Evolutionary conservation across 2,113 vertebrate genomes (phyloP).

Genomic region (Fukomys damarensis): DNA sequence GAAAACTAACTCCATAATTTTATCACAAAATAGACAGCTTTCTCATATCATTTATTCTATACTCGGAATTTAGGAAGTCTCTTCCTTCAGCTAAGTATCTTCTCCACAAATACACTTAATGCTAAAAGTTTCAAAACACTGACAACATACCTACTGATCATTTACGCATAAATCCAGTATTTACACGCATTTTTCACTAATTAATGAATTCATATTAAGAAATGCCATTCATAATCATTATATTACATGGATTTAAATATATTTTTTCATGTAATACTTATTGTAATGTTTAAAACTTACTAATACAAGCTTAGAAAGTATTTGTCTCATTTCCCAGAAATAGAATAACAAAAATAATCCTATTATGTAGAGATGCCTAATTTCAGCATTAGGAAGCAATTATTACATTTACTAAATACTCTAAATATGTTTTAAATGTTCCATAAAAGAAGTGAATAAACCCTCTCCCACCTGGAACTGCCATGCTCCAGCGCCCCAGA

Average conservation of each 20-base stretch:
- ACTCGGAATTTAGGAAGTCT: background rate
- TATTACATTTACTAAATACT: constrained; percentile 34
- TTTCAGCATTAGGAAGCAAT: background rate
- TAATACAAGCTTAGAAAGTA: background rate
- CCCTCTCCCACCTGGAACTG: no score
- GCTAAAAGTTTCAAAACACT: background rate
- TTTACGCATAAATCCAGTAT: background rate
- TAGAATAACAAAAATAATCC: constrained; percentile 48
- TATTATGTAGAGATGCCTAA: background rate
- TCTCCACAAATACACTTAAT: background rate
- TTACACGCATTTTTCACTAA: background rate
- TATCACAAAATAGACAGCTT: background rate
- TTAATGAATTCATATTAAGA: constrained; percentile 30
- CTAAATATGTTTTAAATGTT: constrained; percentile 15
- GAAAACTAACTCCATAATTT: constrained; percentile 6
- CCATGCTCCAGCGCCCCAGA: no score
- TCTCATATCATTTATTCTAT: background rate
- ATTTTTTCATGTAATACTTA: constrained; percentile 48
- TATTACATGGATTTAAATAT: constrained; percentile 36
- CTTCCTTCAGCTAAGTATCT: background rate
- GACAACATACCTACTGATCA: background rate
- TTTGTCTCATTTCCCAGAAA: background rate
- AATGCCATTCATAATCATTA: background rate
- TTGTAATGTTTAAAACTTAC: constrained; percentile 41
- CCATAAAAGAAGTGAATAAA: constrained; percentile 42